Conservation (phyloP, 2,113 vertebrate species). For the Thinocorus orbignyianus region DNA sequence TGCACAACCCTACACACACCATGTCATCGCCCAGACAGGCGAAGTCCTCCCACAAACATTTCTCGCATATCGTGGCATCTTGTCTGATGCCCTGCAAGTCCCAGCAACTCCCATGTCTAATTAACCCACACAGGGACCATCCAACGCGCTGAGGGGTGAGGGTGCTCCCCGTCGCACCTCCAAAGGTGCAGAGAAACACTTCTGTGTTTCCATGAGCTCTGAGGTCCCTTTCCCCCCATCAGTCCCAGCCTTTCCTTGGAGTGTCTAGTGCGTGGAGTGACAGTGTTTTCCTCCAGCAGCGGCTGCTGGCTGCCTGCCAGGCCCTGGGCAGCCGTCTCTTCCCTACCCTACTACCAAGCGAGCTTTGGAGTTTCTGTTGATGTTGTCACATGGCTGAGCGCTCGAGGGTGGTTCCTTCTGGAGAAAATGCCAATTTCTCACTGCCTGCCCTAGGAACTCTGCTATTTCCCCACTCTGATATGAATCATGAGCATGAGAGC, state of each 20-base stretch:
- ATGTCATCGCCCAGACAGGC: accelerated
- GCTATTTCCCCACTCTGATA: slow-evolving; percentile 8
- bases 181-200: background rate
- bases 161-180: background rate
- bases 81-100: background rate
- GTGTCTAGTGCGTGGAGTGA: background rate
- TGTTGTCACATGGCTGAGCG: background rate
- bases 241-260: background rate
- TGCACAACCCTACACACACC: background rate
- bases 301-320: background rate
- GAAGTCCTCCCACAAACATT: background rate
- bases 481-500: slow-evolving; percentile 45
- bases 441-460: background rate
- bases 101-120: background rate
- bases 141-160: accelerated
- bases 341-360: background rate
- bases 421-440: slow-evolving; percentile 41
- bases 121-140: background rate
- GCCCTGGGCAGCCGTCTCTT: background rate
- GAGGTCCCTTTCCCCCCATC: background rate
- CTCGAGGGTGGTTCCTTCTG: slow-evolving; percentile 4
- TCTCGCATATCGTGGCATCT: background rate
- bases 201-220: background rate
- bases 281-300: background rate
- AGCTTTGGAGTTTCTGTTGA: background rate